Percentiles rank a stretch among this genome's conserved stretches.
phyloP scores from a whole-genome alignment of 2,888 invertebrate genomes.

The Dicranocentrus wangi region DNA sequence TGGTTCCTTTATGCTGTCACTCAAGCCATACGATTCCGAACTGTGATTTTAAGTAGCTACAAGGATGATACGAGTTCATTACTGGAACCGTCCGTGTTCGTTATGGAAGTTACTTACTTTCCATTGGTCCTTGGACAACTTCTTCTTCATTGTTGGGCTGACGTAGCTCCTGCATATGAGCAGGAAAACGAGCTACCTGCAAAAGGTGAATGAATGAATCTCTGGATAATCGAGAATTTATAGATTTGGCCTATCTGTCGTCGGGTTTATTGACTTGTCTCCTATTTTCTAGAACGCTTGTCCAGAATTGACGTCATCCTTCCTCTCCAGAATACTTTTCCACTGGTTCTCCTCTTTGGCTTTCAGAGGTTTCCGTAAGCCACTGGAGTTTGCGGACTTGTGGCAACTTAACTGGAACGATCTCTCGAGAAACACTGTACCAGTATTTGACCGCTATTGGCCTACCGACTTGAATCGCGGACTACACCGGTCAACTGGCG shows the following conservation, averaged over 20 bases:
- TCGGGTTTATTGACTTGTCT: no score
- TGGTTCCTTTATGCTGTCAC: slow-evolving; percentile 77
- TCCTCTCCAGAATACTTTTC: slow-evolving; percentile 76
- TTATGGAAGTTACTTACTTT: slow-evolving; percentile 88
- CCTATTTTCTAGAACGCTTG: slow-evolving; percentile 73
- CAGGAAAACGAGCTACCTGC: slow-evolving; percentile 59
- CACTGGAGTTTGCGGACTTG: slow-evolving; percentile 77
- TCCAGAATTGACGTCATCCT: slow-evolving; percentile 77
- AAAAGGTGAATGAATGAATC: no score
- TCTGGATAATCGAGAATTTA: no score
- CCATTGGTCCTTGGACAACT: slow-evolving; percentile 74
- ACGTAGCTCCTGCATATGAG: slow-evolving; percentile 73
- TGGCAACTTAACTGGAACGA: slow-evolving; percentile 77
- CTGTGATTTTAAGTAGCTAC: slow-evolving; percentile 48
- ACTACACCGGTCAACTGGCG: neutral
- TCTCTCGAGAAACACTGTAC: slow-evolving; percentile 74
- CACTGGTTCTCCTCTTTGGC: slow-evolving; percentile 78
- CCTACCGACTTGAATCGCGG: slow-evolving; percentile 61
- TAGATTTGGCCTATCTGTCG: no score
- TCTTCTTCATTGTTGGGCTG: slow-evolving; percentile 75
- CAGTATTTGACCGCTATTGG: slow-evolving; percentile 74
- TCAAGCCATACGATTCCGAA: slow-evolving; percentile 73
- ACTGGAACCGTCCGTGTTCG: slow-evolving; percentile 78
- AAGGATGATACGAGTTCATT: slow-evolving; percentile 61
- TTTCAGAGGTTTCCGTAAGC: slow-evolving; percentile 76